Percentiles rank a stretch among this genome's conserved stretches.
Evolutionary conservation across 2,113 vertebrate species (phyloP).

Genomic region (Trichechus manatus): DNA sequence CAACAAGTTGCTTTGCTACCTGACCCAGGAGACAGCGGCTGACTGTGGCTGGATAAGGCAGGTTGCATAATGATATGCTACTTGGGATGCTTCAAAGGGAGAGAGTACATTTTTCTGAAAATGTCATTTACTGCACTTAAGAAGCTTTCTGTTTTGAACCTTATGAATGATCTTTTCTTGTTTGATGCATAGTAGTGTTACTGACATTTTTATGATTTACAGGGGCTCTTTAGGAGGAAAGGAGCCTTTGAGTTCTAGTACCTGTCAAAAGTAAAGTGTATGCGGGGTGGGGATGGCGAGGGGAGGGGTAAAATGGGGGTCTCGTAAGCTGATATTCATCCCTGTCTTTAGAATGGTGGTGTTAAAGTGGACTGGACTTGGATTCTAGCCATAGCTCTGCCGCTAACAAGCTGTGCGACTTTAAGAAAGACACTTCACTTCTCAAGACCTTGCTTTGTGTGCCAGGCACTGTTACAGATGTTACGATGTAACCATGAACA

Average conservation of each 20-base stretch:
- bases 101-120: background rate
- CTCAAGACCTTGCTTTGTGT: background rate
- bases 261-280: background rate
- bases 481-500: background rate
- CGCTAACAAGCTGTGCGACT: background rate
- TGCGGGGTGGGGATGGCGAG: background rate
- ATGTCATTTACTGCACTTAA: background rate
- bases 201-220: background rate
- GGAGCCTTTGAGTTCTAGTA: background rate
- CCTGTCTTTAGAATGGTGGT: slow-evolving; percentile 7
- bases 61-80: background rate
- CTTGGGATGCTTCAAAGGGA: slow-evolving; percentile 13
- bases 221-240: background rate
- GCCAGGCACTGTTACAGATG: background rate
- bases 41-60: slow-evolving; percentile 13
- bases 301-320: background rate
- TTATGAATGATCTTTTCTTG: background rate
- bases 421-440: background rate
- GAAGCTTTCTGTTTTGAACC: slow-evolving; percentile 28
- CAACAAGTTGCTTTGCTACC: slow-evolving; percentile 53
- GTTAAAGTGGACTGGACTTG: background rate
- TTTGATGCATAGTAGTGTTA: background rate
- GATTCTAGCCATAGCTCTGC: background rate
- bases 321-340: background rate
- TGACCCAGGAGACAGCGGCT: background rate